Base-by-base conservation (phyloP, 2,888 invertebrate species). In the Micropterix aruncella region DNA sequence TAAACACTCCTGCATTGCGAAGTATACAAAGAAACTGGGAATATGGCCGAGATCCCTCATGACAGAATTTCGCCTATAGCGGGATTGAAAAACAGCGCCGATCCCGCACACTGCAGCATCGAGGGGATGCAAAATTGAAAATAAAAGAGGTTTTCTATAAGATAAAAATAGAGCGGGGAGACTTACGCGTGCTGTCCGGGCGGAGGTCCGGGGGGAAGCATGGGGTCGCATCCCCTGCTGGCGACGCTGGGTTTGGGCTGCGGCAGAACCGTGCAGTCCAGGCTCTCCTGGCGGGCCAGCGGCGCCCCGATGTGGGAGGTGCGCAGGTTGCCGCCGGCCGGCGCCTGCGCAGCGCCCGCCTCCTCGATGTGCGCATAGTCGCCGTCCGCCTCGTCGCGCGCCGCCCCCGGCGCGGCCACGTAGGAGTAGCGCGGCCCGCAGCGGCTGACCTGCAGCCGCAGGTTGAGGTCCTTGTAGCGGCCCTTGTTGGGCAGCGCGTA, bases 401-500 rank as follows among this genome's bases (percentile, higher is more conserved):
- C 63, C 7, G 42, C 46, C 41, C 70, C 70, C 17, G 69, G 69
- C 1, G 68, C 67, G 0, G 70, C 66, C 0, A 71, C 69, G 48
- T 71, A 71, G 0, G 70, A 69, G 47, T 70, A 71, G 18, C 64
- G 59, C 0, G 70, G 67, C 0, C 70, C 70, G 54, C 67, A 68
- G 44, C 69, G 70, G 37, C 70, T 71, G 0, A 71, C 70, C 54
- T 71, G 71, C 17, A 71, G 46, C 46, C 69, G 70, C 1, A 71
- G 53, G 47, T 71, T 71, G 43, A 68, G 51, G 45, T 71, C 70
- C 45, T 71, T 71, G 42, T 70, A 71, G 47, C 70, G 70, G 2
- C 71, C 71, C 47, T 71, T 71, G 46, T 71, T 71, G 0, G 71
- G 71, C 37, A 71, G 54, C 5, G 71, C 71, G 52, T 71, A 71